Base-by-base conservation (phyloP, 2,888 invertebrate genomes). In the Watsonalla binaria region DNA sequence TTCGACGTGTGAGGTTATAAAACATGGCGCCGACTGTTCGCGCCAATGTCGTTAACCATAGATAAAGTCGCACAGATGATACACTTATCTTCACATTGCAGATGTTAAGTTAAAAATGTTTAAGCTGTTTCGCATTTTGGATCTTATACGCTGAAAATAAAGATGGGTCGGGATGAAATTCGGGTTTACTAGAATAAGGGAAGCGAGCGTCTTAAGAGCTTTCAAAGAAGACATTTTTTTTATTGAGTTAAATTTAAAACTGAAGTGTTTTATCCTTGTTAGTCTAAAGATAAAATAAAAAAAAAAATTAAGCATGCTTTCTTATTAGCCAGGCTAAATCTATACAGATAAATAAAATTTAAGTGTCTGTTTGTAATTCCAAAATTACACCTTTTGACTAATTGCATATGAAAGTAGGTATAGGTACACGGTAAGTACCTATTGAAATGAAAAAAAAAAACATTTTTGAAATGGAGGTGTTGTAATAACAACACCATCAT, bases 11-110 rank as follows among this genome's bases (percentile, higher is more conserved):
- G 84, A 81, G 82, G 83, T 66, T 57, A 62, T 66, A 66, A 63
- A 66, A 70, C 72, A 66, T 70, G 84, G 82, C 84, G 84, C 84
- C 84, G 79, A 81, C 79, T 69, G 74, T 77, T 79, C 72, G 76
- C 78, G 77, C 81, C 76, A 72, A 74, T 56, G 77, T 78, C 80
- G 75, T 82, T 81, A 81, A 66, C 68, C 73, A 76, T 62, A 82
- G 83, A 84, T 82, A 82, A 82, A 73, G 62, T 62, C 62, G 63
- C 62, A 57, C 56, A 59, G 65, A 54, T 70, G 76, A 75, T 71
- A 78, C 70, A 66, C 59, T 63, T 76, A 77, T 79, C 80, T 74
- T 50, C 51, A 57, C 47, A 55, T 52, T 57, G 68, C 84, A 84
- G 82, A 83, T 84, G 84, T 74, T 54, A 2, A 11, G 54, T 51